Base-by-base conservation (phyloP, 2,113 vertebrate species). In the Plectropomus leopardus region DNA sequence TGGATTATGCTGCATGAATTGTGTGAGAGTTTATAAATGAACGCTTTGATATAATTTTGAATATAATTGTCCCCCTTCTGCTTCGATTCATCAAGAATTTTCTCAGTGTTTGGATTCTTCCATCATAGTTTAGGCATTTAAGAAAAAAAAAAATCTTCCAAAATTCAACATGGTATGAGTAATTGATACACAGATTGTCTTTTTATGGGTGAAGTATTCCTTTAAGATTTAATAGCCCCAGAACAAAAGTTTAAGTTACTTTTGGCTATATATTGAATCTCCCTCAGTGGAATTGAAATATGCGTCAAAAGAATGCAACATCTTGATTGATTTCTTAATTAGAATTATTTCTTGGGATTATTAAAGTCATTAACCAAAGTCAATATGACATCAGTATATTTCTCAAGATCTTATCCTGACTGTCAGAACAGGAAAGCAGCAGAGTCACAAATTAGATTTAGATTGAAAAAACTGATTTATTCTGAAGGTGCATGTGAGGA, bases 371-470 rank as follows among this genome's bases (percentile, higher is more conserved):
- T 28, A 8, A 36, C 45, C n/a, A 48, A 58, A 51, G 32, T 70
- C 53, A 36, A n/a, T 26, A 75, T 11, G 28, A 47, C 28, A 8
- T 0, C 5, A 26, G 30, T 34, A 3, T 47, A 15, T 72, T 72
- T 72, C 34, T 78, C 11, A 6, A 30, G 58, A 57, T 73, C 47
- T 79, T 67, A 80, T 90, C 81, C 34, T 0, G 59, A 59, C 36
- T 23, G 53, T 80, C 78, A 36, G 54, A 40, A 47, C 69, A 51
- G 61, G 79, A 78, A 86, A 72, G 21, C n/a, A 61, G 9, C 53
- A 1, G 63, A 48, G 51, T 60, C 26, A 17, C 64, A 68, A 80
- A 91, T 87, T 83, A 45, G 71, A 90, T 90, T 76, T 69, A 32
- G 50, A 72, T 53, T 32, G 23, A 32, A 9, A 34, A 72, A 78